These are phyloP conservation scores for Nannobrachium achirus DNA, from an alignment of 2,113 vertebrate genomes.

Conservation along the genomic window DNA sequence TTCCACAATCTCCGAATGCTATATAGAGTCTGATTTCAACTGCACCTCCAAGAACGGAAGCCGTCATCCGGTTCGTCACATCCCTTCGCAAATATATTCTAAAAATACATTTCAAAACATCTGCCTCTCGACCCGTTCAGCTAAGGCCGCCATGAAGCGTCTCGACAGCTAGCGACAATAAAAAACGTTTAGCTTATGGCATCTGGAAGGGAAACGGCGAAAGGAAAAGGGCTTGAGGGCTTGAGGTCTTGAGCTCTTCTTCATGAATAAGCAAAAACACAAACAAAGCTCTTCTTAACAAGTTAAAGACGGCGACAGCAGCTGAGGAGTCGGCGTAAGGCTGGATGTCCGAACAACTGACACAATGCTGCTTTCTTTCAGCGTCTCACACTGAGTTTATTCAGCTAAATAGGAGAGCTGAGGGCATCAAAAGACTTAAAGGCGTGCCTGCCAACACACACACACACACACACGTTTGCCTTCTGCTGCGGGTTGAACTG, in stretches of 20 bases:
- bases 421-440: conserved; percentile 58
- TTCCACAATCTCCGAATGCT: too few species aligned
- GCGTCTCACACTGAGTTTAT: conserved; percentile 56
- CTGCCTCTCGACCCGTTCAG: too few species aligned
- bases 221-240: neutral
- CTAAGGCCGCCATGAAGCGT: too few species aligned
- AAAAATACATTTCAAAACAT: too few species aligned
- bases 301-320: conserved; percentile 45
- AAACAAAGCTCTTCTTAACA: conserved; percentile 39
- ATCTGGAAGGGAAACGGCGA: neutral
- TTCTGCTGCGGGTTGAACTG: conserved; percentile 62
- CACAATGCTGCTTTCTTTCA: conserved; percentile 61
- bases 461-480: conserved; percentile 50
- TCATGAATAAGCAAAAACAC: conserved; percentile 18
- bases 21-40: too few species aligned
- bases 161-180: neutral
- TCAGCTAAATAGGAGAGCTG: conserved; percentile 49
- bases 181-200: neutral
- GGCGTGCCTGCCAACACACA: conserved; percentile 41
- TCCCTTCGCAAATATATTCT: too few species aligned
- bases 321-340: conserved; percentile 62
- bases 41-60: too few species aligned
- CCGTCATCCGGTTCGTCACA: too few species aligned
- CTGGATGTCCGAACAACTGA: conserved; percentile 60
- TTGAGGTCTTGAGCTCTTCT: too few species aligned